phyloP scores from a whole-genome alignment of 2,113 vertebrate species.

The Micromys minutus region DNA sequence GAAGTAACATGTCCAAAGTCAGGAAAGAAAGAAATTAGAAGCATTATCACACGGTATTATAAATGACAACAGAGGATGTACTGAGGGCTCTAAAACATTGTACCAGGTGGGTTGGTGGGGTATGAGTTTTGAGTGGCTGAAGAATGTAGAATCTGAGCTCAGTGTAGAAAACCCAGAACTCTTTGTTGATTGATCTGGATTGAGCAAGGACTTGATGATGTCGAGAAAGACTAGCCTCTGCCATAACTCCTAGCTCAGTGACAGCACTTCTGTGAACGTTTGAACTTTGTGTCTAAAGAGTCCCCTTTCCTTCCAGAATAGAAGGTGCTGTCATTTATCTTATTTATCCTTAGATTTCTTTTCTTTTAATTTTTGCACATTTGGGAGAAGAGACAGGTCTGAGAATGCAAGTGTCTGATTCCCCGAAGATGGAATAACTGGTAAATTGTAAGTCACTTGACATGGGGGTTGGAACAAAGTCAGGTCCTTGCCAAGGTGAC shows the following conservation, averaged over 20 bases:
- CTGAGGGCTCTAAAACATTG: background rate
- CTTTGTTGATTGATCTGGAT: background rate
- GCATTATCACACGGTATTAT: background rate
- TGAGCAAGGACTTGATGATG: background rate
- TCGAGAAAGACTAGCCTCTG: background rate
- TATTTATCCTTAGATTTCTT: background rate
- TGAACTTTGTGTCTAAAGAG: background rate
- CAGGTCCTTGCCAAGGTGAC: background rate
- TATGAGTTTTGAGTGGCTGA: background rate
- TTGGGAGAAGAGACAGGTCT: background rate
- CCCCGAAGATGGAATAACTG: too few species aligned
- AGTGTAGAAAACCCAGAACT: background rate
- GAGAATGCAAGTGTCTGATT: background rate
- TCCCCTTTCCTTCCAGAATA: background rate
- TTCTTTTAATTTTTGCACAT: background rate
- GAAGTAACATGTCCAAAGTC: constrained; percentile 45
- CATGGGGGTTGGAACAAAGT: background rate
- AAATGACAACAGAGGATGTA: background rate
- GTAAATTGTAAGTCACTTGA: background rate
- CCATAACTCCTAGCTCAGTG: too few species aligned
- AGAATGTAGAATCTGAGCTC: background rate
- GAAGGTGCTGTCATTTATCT: background rate
- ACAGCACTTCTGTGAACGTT: background rate
- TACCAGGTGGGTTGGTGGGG: too few species aligned
- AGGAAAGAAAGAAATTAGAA: background rate